phyloP scores from a whole-genome alignment of 2,888 invertebrate species.

The Tetragonula carbonaria region DNA sequence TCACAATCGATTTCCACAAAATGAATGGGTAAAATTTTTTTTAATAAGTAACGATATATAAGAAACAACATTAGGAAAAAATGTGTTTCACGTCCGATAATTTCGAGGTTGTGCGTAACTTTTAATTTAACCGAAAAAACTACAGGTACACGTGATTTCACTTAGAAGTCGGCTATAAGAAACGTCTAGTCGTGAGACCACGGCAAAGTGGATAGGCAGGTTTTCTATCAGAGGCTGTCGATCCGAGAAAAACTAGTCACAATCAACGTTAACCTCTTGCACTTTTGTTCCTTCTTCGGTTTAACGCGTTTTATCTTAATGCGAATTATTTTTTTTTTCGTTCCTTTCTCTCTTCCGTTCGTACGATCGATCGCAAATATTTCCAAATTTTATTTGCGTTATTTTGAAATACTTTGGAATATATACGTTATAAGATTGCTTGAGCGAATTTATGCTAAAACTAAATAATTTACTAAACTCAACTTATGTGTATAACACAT shows the following conservation, averaged over 20 bases:
- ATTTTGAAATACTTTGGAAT: not conserved
- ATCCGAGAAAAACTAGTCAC: conserved; percentile 53
- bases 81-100: not conserved
- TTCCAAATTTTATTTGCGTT: not conserved
- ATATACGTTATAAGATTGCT: too few relatives aligned
- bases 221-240: conserved; percentile 49
- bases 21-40: conserved; percentile 2
- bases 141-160: conserved; percentile 18
- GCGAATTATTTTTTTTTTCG: not conserved
- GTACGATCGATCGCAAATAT: not conserved
- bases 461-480: too few relatives aligned
- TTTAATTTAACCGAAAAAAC: conserved; percentile 24
- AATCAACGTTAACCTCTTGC: conserved; percentile 42
- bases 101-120: not conserved
- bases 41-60: conserved; percentile 9
- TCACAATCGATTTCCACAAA: conserved; percentile 31
- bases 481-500: too few relatives aligned
- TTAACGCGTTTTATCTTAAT: not conserved
- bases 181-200: conserved; percentile 18
- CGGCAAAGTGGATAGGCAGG: conserved; percentile 43
- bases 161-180: conserved; percentile 21
- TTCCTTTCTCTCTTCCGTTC: not conserved
- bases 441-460: too few relatives aligned
- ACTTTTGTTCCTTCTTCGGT: conserved; percentile 16
- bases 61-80: not conserved